Evolutionary conservation across 2,888 invertebrate genomes (phyloP).

Genomic region (Sarcophaga rosellei): DNA sequence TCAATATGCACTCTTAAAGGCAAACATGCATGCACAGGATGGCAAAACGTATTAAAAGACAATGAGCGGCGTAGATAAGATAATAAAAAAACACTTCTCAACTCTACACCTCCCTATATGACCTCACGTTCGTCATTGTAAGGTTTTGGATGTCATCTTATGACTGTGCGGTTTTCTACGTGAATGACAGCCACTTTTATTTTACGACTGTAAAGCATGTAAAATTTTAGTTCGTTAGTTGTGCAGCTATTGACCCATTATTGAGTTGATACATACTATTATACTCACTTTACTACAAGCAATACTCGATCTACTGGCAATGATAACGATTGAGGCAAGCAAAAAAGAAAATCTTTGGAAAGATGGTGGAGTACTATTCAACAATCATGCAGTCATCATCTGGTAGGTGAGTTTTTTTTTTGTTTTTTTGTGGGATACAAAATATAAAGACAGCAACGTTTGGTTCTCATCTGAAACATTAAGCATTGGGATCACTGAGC

Average conservation of each 20-base stretch:
- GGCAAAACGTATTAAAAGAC: not conserved
- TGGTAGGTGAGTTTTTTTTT: not conserved
- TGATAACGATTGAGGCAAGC: constrained; percentile 2
- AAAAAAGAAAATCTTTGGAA: not conserved
- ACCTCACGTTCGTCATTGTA: not conserved
- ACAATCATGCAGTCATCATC: constrained; percentile 25
- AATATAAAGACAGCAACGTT: constrained; percentile 5
- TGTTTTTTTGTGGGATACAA: not conserved
- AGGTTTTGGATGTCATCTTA: constrained; percentile 35
- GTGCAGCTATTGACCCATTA: constrained; percentile 34
- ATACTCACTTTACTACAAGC: not conserved
- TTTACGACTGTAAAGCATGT: constrained; percentile 45
- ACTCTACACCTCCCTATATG: not conserved
- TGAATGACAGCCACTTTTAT: constrained; percentile 54
- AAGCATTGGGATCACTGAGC: constrained; percentile 52
- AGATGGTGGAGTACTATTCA: not conserved
- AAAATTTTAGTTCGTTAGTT: constrained; percentile 40
- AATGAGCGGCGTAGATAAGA: not conserved
- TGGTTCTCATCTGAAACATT: constrained; percentile 34
- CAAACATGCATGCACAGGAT: too few relatives aligned
- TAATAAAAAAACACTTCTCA: constrained; percentile 1
- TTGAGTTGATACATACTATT: not conserved
- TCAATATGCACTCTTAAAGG: too few relatives aligned
- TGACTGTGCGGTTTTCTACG: constrained; percentile 35
- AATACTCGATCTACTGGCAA: not conserved